Evolutionary conservation across 1,140 invertebrate species (phyloP), one percentile per base, ranked within the genome.

Genomic region (Notospermus geniculatus): DNA sequence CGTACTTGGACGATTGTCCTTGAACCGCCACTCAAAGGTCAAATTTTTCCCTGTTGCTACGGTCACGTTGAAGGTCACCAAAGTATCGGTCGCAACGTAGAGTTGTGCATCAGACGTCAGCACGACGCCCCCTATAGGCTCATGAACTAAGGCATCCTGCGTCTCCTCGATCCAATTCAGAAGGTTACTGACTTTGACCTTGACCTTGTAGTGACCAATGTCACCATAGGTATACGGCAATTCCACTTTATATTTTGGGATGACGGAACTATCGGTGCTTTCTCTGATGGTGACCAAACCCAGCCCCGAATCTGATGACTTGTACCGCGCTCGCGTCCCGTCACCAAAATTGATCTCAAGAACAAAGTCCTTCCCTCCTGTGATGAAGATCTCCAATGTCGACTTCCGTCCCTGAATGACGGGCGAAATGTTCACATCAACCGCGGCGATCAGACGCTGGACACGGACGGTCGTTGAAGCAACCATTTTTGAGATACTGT

Each of bases 21-120:
- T 54, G 29, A 70, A 65, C 25, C 62, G 46, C 68, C 68, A 70
- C 9, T 22, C 32, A 62, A 70, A 70, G 23, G 59, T 39, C n/a
- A 71, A 36, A 36, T 67, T 62, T 32, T 57, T 52, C 1, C 69
- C 69, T 4, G 64, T 60, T 11, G 50, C 56, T 5, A 71, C 69
- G 17, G 43, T 61, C 15, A 60, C 69, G 22, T 23, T 64, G 11
- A 62, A 55, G n/a, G 56, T 62, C 1, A 66, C 67, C 17, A 54
- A 36, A 11, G 67, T 55, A 9, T 54, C 32, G 9, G 65, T 23
- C 9, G 59, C 52, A 2, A 70, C 41, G n/a, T 61, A 27, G 0
- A 5, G n/a, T 15, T 60, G 39, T 11, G 54, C 25, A n/a, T 66
- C 54, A 5, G 58, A 55, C 1, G 13, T 25, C 29, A 71, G 17